Evolutionary conservation across 2,113 vertebrate species (phyloP), one percentile per base, ranked within the genome.

Genomic region (Pionites leucogaster): DNA sequence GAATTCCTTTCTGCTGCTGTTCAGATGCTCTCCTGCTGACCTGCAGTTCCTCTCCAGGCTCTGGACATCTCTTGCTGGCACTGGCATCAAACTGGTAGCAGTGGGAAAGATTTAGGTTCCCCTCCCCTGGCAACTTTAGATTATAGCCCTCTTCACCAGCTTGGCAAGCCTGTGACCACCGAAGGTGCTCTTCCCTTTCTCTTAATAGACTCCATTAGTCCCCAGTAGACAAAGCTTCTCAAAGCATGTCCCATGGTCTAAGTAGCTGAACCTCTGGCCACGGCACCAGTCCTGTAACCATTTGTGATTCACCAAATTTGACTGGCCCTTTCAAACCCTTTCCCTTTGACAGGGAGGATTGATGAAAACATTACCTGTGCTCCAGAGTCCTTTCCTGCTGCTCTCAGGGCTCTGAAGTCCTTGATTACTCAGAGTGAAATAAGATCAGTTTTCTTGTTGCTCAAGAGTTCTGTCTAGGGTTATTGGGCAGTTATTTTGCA

Each of bases 401-500:
- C 57, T 59, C 33, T 23, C 57, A 24, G 57, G 57, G 33, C 57
- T 59, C 57, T 59, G 57, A 9, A 35, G 22, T 59, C 33, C 13
- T 59, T 35, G 57, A 24, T 59, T 59, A 93, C 70, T 81, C 47
- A 87, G 63, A 93, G 70, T 85, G 95, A 96, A 96, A 65, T 90
- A 77, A 95, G 80, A 91, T 83, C 84, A 68, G 50, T 93, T 91
- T 79, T 81, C 70, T 88, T 67, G 15, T 57, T 95, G 37, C 77
- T 62, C 41, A 59, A 67, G 95, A 92, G 62, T 96, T 96, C 42
- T 85, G 28, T 37, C 65, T 82, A 77, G 74, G 84, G 52, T 92
- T 91, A 87, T 7, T 62, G 90, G 78, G 57, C 92, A 70, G 84
- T 93, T 87, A 96, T 94, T 97, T 92, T 88, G 77, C 55, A 75